A percentile compares a stretch with the other conserved stretches of the same genome.
phyloP scores from a whole-genome alignment of 2,797 vertebrate species.

The Antrozous pallidus region DNA sequence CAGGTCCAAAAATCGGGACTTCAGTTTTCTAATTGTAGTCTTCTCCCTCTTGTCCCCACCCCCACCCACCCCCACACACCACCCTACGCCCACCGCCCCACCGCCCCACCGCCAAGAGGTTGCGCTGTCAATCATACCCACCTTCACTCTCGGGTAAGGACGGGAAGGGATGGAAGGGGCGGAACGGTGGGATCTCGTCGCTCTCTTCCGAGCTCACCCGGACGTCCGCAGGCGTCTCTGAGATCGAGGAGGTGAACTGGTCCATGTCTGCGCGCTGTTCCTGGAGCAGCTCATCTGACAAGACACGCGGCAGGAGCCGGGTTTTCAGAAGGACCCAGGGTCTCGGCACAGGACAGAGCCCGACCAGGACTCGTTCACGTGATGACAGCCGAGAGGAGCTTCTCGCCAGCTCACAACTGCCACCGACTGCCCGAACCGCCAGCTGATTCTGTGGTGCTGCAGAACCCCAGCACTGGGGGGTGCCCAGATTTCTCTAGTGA shows the following conservation, averaged over 20 bases:
- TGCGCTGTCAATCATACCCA: conserved; percentile 73
- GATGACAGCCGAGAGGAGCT: rapidly evolving
- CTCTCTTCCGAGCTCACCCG: conserved; percentile 94
- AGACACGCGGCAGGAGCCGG: not conserved
- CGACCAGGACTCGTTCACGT: not conserved
- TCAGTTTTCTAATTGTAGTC: not conserved
- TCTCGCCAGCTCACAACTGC: not conserved
- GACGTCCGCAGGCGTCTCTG: conserved; percentile 92
- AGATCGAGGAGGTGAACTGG: conserved; percentile 95
- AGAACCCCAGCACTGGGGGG: too few species aligned
- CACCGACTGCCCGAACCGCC: rapidly evolving
- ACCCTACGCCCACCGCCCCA: rapidly evolving
- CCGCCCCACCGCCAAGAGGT: not conserved
- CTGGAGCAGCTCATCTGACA: conserved; percentile 93
- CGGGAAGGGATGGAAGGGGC: conserved; percentile 93
- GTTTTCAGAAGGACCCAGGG: not conserved
- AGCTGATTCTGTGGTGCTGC: rapidly evolving
- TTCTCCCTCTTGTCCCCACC: not conserved
- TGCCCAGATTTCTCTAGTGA: not conserved
- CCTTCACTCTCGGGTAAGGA: conserved; percentile 91
- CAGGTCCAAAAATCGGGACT: not conserved
- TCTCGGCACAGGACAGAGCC: not conserved
- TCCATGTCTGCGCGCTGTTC: conserved; percentile 96
- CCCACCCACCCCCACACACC: not conserved
- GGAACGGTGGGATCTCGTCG: conserved; percentile 90